Evolutionary conservation across 2,113 vertebrate species (phyloP).

Genomic region (Malaclemys terrapin): DNA sequence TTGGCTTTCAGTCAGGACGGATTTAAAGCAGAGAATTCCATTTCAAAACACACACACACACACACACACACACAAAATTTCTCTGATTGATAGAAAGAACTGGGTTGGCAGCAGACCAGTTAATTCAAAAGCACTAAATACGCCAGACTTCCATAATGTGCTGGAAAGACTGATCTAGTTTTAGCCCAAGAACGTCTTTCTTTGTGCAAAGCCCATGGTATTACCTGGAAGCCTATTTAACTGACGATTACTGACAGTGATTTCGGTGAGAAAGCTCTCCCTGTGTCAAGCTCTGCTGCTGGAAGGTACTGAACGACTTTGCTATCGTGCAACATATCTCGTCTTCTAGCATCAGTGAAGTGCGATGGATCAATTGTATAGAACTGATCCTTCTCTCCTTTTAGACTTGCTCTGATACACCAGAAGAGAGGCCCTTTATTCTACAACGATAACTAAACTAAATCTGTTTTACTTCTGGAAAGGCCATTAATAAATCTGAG

Average conservation of each 20-base stretch:
- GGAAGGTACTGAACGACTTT: background rate
- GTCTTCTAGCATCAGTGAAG: background rate
- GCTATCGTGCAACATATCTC: background rate
- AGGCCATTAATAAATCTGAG: background rate
- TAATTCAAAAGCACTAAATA: background rate
- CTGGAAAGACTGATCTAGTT: background rate
- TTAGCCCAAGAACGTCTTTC: background rate
- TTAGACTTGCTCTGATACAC: background rate
- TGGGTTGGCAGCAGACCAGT: background rate
- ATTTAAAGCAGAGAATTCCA: background rate
- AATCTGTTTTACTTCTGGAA: background rate
- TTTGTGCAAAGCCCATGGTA: background rate
- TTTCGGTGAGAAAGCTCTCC: background rate
- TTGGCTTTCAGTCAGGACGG: background rate
- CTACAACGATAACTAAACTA: background rate
- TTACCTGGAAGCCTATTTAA: background rate
- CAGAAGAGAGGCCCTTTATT: background rate
- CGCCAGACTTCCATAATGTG: background rate
- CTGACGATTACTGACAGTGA: background rate
- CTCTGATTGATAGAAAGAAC: background rate
- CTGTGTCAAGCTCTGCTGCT: background rate
- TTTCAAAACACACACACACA: background rate
- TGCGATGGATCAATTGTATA: background rate
- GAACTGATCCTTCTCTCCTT: background rate
- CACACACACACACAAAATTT: background rate